A percentile compares a stretch with the other conserved stretches of the same genome.
Evolutionary conservation across 1,140 invertebrate species (phyloP).

Genomic region (Drosophila tropicalis): DNA sequence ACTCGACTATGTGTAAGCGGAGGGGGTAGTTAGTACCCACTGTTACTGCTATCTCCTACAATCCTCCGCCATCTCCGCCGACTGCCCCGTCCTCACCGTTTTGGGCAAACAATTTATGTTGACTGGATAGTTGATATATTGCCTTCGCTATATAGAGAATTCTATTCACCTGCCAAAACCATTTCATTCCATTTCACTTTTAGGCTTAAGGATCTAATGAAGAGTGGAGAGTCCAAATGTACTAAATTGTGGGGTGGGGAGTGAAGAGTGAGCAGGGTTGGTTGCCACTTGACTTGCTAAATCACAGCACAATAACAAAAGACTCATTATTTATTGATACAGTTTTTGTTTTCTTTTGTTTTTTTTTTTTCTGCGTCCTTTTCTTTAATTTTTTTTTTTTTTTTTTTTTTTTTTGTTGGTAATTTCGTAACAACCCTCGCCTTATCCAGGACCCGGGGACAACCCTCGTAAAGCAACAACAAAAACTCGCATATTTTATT

Average conservation of each 20-base stretch:
- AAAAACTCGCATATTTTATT: conserved; percentile 67
- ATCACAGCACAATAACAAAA: conserved; percentile 72
- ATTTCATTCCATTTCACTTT: conserved; percentile 8
- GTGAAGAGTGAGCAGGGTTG: not conserved
- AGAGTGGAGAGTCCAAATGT: not conserved
- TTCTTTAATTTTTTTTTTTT: not conserved
- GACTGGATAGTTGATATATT: conserved; percentile 69
- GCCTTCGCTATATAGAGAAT: conserved; percentile 23
- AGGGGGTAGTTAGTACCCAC: no score
- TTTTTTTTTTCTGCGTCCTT: not conserved
- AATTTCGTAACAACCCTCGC: conserved; percentile 23
- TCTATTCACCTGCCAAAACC: conserved; percentile 4
- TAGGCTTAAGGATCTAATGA: conserved; percentile 11
- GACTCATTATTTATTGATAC: conserved; percentile 77
- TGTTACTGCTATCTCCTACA: not conserved
- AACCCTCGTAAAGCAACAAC: conserved; percentile 38
- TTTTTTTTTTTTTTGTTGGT: conserved; percentile 24
- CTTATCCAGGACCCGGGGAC: conserved; percentile 3
- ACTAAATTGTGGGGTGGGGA: not conserved
- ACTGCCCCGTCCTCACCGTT: conserved; percentile 10
- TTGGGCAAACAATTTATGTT: conserved; percentile 74
- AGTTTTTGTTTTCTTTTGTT: conserved; percentile 28
- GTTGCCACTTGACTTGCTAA: conserved; percentile 71
- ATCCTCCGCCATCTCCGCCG: not conserved
- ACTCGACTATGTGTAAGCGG: conserved; percentile 13